These are phyloP conservation scores for Limanda limanda DNA, from an alignment of 2,113 vertebrate genomes.

Conservation along the genomic window DNA sequence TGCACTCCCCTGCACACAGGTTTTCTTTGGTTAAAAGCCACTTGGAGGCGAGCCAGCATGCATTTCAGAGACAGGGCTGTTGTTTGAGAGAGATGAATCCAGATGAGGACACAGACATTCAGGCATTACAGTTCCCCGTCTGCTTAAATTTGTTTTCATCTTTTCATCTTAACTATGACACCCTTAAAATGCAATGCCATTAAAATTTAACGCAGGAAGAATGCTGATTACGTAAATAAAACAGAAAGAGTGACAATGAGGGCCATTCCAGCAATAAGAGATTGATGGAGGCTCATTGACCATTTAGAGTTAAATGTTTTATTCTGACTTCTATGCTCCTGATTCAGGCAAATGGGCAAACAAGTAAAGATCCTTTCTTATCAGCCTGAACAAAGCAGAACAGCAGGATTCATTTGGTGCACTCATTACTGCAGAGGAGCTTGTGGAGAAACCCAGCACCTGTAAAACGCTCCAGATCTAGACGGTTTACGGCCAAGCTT, in stretches of 20 bases:
- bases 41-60: constrained; percentile 49
- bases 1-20: constrained; percentile 23
- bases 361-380: too few species aligned
- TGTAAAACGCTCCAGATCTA: too few species aligned
- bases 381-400: too few species aligned
- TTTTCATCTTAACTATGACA: constrained; percentile 31
- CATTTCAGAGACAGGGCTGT: constrained; percentile 48
- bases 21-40: constrained; percentile 57
- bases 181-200: neutral
- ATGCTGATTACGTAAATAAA: neutral
- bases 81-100: constrained; percentile 16
- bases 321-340: too few species aligned
- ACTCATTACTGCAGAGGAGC: too few species aligned
- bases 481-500: too few species aligned
- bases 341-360: too few species aligned
- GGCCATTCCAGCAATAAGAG: neutral
- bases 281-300: neutral
- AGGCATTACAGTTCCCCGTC: constrained; percentile 1
- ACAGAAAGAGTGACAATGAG: neutral
- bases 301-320: neutral
- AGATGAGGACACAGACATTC: constrained; percentile 47
- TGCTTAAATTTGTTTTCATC: constrained; percentile 29
- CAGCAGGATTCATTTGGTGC: too few species aligned
- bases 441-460: too few species aligned
- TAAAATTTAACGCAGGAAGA: neutral